Conservation (phyloP, 2,113 vertebrate genomes). For the Tetrax tetrax region DNA sequence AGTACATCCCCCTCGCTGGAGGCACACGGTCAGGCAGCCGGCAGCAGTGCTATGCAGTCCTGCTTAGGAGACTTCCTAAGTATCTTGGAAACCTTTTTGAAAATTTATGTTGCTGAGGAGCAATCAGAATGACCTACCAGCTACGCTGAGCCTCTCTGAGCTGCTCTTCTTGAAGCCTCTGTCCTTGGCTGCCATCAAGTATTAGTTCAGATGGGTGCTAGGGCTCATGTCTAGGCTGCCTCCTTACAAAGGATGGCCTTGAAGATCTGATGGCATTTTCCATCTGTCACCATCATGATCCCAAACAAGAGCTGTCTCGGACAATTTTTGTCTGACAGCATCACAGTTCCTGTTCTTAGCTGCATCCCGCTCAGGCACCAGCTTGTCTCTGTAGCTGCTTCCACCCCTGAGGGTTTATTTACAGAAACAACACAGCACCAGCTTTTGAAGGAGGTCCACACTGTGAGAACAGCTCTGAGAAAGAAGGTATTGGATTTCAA, state of each 20-base stretch:
- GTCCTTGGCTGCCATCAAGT: background rate
- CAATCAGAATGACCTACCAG: background rate
- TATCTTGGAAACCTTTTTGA: background rate
- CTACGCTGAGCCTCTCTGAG: background rate
- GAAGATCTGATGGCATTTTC: conserved; percentile 21
- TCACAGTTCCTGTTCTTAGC: background rate
- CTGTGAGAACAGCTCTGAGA: background rate
- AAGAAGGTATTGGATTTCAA: background rate
- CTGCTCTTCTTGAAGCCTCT: background rate
- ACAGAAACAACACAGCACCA: background rate
- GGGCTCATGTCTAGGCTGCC: background rate
- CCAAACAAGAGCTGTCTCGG: background rate
- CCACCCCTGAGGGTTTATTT: conserved; percentile 24
- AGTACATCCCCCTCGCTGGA: background rate
- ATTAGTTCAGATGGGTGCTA: background rate
- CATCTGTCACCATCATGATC: conserved; percentile 1
- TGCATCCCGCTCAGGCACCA: background rate
- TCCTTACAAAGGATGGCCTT: background rate
- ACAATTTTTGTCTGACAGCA: background rate
- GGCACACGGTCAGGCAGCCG: background rate
- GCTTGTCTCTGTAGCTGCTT: background rate
- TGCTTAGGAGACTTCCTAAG: background rate
- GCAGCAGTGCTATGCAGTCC: background rate
- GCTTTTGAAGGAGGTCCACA: background rate
- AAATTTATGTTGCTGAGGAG: background rate